These are phyloP conservation scores for Oryctolagus cuniculus DNA, from an alignment of 2,113 vertebrate genomes.

Conservation along the genomic window DNA sequence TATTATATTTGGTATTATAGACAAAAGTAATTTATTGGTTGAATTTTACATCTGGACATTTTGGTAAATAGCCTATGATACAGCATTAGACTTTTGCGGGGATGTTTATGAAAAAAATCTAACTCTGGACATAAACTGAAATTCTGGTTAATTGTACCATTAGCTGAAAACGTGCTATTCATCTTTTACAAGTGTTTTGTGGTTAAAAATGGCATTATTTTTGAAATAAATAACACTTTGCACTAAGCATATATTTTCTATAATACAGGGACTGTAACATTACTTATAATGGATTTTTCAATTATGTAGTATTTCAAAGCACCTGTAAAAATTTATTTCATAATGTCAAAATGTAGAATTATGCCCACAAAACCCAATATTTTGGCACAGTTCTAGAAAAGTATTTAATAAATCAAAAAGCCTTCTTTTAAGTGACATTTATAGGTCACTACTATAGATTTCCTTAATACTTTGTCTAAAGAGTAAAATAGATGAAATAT, in stretches of 20 bases:
- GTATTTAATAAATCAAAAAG: constrained; percentile 71
- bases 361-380: constrained; percentile 69
- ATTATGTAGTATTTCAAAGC: constrained; percentile 74
- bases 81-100: not conserved
- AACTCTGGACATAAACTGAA: constrained; percentile 48
- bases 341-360: constrained; percentile 74
- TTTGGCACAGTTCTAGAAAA: constrained; percentile 63
- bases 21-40: constrained; percentile 10
- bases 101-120: constrained; percentile 39
- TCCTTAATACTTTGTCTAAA: constrained; percentile 82
- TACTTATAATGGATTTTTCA: constrained; percentile 78
- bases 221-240: constrained; percentile 71
- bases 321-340: constrained; percentile 76
- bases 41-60: constrained; percentile 26
- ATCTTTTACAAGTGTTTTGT: constrained; percentile 63
- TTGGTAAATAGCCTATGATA: not conserved
- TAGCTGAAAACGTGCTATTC: constrained; percentile 69
- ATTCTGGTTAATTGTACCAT: constrained; percentile 68
- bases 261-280: constrained; percentile 42
- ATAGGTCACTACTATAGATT: constrained; percentile 73
- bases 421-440: constrained; percentile 75
- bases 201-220: constrained; percentile 65
- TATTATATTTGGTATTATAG: constrained; percentile 57
- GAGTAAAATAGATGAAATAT: constrained; percentile 83
- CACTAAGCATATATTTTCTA: constrained; percentile 70